These are phyloP conservation scores for Xestia sexstrigata DNA, from an alignment of 2,888 invertebrate species.

Conservation along the genomic window DNA sequence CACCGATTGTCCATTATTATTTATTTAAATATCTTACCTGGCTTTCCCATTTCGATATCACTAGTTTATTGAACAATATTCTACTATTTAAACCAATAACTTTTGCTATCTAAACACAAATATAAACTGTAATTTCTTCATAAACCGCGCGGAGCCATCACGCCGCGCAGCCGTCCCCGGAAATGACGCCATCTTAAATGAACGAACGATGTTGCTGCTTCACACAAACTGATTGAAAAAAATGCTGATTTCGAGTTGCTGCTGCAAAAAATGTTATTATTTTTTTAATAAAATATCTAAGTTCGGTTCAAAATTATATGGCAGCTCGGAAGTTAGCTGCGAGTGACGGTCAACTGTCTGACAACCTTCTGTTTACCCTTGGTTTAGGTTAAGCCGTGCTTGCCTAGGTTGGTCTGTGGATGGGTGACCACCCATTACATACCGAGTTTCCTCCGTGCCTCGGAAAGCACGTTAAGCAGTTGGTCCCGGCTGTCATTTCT, in stretches of 20 bases:
- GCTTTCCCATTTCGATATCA: conserved; percentile 82
- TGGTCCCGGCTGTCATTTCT: too few relatives aligned
- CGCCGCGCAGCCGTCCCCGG: conserved; percentile 80
- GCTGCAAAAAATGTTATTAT: conserved; percentile 54
- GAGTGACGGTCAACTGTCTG: too few relatives aligned
- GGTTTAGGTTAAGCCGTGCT: too few relatives aligned
- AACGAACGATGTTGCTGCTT: conserved; percentile 67
- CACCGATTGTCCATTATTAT: conserved; percentile 2
- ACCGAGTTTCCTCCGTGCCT: too few relatives aligned
- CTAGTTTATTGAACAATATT: conserved; percentile 53
- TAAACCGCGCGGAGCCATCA: conserved; percentile 79
- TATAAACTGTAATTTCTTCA: conserved; percentile 78
- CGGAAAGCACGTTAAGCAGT: too few relatives aligned
- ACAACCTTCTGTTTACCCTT: too few relatives aligned
- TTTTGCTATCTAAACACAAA: conserved; percentile 81
- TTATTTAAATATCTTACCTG: conserved; percentile 78
- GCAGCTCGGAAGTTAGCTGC: too few relatives aligned
- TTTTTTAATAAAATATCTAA: too few relatives aligned
- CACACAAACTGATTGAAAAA: conserved; percentile 10
- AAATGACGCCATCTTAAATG: conserved; percentile 85
- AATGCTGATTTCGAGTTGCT: conserved; percentile 37
- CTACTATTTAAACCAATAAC: conserved; percentile 55
- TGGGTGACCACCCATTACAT: too few relatives aligned
- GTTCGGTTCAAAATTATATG: too few relatives aligned
- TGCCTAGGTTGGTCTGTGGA: too few relatives aligned